A percentile compares a stretch with the other conserved stretches of the same genome.
Evolutionary conservation across 2,888 invertebrate genomes (phyloP).

Genomic region (Cistogaster globosa): DNA sequence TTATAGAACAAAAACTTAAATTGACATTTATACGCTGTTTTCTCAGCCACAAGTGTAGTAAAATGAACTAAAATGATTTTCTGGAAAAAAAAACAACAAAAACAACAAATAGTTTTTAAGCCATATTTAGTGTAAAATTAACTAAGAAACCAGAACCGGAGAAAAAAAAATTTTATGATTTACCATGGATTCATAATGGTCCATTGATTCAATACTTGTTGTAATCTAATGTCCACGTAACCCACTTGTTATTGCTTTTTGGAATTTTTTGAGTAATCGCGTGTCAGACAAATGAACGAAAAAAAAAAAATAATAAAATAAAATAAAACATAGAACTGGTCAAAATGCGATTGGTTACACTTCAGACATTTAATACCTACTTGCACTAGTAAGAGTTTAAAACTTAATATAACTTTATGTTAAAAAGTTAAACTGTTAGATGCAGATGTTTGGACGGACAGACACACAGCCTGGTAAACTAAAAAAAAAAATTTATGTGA

Average conservation of each 20-base stretch:
- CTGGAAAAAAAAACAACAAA: background rate
- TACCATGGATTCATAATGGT: slow-evolving; percentile 61
- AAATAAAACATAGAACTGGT: slow-evolving; percentile 58
- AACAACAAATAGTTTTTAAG: slow-evolving; percentile 25
- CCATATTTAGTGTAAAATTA: slow-evolving; percentile 57
- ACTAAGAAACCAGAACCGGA: background rate
- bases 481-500: slow-evolving; percentile 28
- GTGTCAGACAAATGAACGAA: slow-evolving; percentile 46
- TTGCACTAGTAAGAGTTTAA: background rate
- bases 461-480: background rate
- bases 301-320: background rate
- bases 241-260: slow-evolving; percentile 69
- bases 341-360: slow-evolving; percentile 30
- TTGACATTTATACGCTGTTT: slow-evolving; percentile 3
- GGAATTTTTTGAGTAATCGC: slow-evolving; percentile 68
- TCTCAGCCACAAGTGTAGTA: background rate
- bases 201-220: slow-evolving; percentile 4
- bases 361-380: slow-evolving; percentile 18
- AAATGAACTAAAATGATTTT: slow-evolving; percentile 35
- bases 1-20: slow-evolving; percentile 37
- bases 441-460: background rate
- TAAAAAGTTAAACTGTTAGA: background rate
- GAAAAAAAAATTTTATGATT: slow-evolving; percentile 66
- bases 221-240: slow-evolving; percentile 49
- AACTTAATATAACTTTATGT: slow-evolving; percentile 10